Conservation (phyloP, 2,888 invertebrate species). For the Tribolium freemani region DNA sequence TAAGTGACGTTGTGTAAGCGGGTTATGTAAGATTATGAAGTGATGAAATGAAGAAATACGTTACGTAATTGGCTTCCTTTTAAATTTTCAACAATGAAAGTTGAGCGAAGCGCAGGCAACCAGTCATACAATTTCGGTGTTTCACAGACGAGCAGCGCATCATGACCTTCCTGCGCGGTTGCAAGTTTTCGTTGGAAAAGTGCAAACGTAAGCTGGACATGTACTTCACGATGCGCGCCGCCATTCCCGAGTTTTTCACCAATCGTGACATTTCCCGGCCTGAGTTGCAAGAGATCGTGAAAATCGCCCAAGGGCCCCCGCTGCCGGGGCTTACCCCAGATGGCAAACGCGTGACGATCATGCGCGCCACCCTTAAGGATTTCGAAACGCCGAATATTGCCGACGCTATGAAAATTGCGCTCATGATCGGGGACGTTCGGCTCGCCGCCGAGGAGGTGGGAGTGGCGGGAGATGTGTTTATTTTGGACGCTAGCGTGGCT, state of each 20-base stretch:
- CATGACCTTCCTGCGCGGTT: constrained; percentile 87
- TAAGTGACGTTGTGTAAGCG: constrained; percentile 57
- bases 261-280: constrained; percentile 82
- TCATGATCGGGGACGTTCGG: constrained; percentile 89
- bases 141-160: constrained; percentile 80
- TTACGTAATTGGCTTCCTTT: neutral
- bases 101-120: neutral
- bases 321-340: neutral
- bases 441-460: constrained; percentile 83
- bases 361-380: constrained; percentile 81
- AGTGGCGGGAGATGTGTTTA: constrained; percentile 87
- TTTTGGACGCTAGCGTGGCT: constrained; percentile 84
- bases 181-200: constrained; percentile 89
- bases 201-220: constrained; percentile 88
- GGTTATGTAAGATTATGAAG: neutral
- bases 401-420: constrained; percentile 84
- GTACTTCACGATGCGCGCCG: constrained; percentile 89
- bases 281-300: constrained; percentile 71
- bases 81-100: neutral
- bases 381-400: constrained; percentile 79
- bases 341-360: constrained; percentile 80
- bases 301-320: neutral
- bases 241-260: constrained; percentile 86
- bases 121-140: neutral
- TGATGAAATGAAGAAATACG: constrained; percentile 9